Evolutionary conservation across 2,888 invertebrate genomes (phyloP), one percentile per base, ranked within the genome.

Genomic region (Dicranocentrus wangi): DNA sequence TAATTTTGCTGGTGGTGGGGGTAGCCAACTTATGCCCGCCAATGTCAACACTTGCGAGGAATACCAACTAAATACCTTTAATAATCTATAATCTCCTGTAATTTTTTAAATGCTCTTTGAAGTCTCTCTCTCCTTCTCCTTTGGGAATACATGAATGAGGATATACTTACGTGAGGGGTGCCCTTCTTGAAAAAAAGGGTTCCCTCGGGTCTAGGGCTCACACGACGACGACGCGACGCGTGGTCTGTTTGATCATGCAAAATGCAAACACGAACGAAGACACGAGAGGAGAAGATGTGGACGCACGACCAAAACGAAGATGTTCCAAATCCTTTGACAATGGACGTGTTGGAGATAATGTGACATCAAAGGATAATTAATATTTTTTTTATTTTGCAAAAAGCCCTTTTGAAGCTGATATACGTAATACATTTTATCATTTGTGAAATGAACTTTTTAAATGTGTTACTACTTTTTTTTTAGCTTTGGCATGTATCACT

Each of bases 311-410:
- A 32, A 55, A 39, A 53, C 28, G 42, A 65, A 75, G 43, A 75
- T 55, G 68, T 76, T 73, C 73, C 73, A 73, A 76, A 68, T 76
- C 58, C 68, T 76, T 60, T 68, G 68, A 68, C 68, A 66, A 66
- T 76, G 63, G 68, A 76, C 68, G 43, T 76, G 76, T 68, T 66
- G 58, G 76, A 60, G 76, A 76, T 60, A 42, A 61, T 60, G 17
- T 76, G 76, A 76, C 66, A 76, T 60, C 76, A 76, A 68, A 76
- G 66, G 65, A 68, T 76, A 76, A 76, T 76, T 76, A 76, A 68
- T 76, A 43, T 76, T 72, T 39, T 75, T 66, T n/a, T n/a, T n/a
- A 21, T 51, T 32, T 32, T 32, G 32, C 32, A 32, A 10, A 32
- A 32, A 32, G 25, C 51, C n/a, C 21, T 17, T 51, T 51, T 17